Evolutionary conservation across 2,797 vertebrate species (phyloP).

Genomic region (Myotis daubentonii): DNA sequence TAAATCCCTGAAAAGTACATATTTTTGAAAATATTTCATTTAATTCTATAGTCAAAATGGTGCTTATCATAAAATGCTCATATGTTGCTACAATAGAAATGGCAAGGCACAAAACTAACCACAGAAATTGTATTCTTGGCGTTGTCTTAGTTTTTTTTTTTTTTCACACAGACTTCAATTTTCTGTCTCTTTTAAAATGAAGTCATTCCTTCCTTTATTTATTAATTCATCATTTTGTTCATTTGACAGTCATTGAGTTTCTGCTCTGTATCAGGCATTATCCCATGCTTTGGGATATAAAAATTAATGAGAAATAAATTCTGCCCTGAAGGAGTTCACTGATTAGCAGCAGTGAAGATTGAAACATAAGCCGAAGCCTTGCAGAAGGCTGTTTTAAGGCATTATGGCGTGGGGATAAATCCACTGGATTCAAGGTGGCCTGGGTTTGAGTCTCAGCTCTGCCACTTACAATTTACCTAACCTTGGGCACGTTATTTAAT

Average conservation of each 20-base stretch:
- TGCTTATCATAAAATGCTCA: slow-evolving; percentile 80
- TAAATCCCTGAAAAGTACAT: slow-evolving; percentile 75
- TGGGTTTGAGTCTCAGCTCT: not conserved
- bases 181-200: slow-evolving; percentile 53
- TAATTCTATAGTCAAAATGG: slow-evolving; percentile 79
- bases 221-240: slow-evolving; percentile 63
- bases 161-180: not conserved
- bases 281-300: slow-evolving; percentile 37
- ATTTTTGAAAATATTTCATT: slow-evolving; percentile 73
- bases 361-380: slow-evolving; percentile 22
- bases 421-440: not conserved
- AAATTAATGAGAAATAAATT: slow-evolving; percentile 70
- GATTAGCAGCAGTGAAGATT: slow-evolving; percentile 54
- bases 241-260: slow-evolving; percentile 43
- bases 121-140: not conserved
- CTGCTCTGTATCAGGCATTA: slow-evolving; percentile 49
- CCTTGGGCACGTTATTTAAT: not conserved
- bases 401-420: not conserved
- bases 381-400: not conserved
- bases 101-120: not conserved
- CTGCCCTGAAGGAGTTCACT: slow-evolving; percentile 50
- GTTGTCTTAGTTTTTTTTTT: not conserved
- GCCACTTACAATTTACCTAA: not conserved
- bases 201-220: slow-evolving; percentile 48
- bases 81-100: slow-evolving; percentile 77